Conservation (phyloP, 2,113 vertebrate species). For the Cygnus buccinator region DNA sequence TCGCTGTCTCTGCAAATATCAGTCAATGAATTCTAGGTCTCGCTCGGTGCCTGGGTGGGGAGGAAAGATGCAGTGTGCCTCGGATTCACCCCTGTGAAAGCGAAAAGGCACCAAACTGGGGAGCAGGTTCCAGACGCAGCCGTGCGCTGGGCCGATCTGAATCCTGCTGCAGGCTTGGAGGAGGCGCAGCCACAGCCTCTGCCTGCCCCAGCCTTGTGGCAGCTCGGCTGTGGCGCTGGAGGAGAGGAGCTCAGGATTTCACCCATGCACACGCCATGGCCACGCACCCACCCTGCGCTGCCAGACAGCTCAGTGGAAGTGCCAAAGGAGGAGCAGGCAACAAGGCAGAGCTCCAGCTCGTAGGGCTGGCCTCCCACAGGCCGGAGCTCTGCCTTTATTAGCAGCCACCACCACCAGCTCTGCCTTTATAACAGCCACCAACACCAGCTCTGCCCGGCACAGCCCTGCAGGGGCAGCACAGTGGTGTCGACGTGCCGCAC, state of each 20-base stretch:
- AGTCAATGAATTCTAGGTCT: not conserved
- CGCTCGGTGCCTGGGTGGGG: not conserved
- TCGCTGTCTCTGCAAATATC: not conserved
- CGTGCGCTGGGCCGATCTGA: not conserved
- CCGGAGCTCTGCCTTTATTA: no score
- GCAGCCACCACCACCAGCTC: not conserved
- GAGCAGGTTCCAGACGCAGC: fast-evolving
- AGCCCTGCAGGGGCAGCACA: not conserved
- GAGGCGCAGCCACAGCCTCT: not conserved
- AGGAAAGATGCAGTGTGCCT: not conserved
- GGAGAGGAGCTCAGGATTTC: no score
- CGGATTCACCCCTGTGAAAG: not conserved
- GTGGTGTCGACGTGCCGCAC: not conserved
- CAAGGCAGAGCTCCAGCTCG: not conserved
- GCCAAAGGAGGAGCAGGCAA: not conserved
- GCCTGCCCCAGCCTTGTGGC: no score
- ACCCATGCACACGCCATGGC: no score
- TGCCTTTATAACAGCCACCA: not conserved
- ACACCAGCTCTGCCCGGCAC: not conserved
- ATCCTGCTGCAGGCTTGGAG: not conserved
- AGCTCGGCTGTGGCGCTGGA: no score
- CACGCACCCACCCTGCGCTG: no score
- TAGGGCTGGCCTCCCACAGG: not conserved
- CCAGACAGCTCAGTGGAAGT: no score
- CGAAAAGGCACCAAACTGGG: not conserved